Percentiles rank a stretch among this genome's conserved stretches.
phyloP scores from a whole-genome alignment of 2,888 invertebrate genomes.

The Nineta flava region DNA sequence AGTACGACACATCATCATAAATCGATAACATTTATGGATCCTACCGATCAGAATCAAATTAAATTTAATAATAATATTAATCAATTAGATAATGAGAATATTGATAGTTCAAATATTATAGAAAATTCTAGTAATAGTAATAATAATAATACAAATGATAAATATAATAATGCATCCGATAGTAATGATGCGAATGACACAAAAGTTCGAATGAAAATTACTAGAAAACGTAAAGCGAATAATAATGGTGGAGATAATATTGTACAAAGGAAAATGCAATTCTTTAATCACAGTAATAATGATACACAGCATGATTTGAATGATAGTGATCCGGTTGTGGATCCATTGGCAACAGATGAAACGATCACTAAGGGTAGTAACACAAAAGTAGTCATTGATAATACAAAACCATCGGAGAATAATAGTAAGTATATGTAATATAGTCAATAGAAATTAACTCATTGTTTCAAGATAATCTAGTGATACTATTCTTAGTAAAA shows the following conservation, averaged over 20 bases:
- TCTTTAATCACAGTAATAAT: not conserved
- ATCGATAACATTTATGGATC: not conserved
- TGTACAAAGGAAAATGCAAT: not conserved
- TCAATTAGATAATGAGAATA: constrained; percentile 5
- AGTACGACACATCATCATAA: constrained; percentile 6
- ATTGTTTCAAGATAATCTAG: too few relatives aligned
- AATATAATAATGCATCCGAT: not conserved
- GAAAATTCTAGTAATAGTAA: not conserved
- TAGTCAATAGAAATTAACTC: too few relatives aligned
- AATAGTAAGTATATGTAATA: too few relatives aligned
- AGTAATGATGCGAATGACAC: not conserved
- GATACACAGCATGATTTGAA: not conserved
- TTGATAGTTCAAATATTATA: not conserved
- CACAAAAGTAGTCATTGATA: not conserved
- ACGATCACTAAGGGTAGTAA: not conserved
- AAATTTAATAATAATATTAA: constrained; percentile 6
- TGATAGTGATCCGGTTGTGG: not conserved
- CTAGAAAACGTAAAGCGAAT: constrained; percentile 6
- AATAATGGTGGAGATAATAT: not conserved
- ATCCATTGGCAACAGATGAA: not conserved
- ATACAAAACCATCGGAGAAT: too few relatives aligned
- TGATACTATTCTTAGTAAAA: too few relatives aligned
- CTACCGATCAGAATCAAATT: not conserved
- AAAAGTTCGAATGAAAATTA: not conserved
- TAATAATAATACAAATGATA: constrained; percentile 10